Conservation (phyloP, 53 echinoderm and acorn worm genomes). For the Hippasteria phrygiana region DNA sequence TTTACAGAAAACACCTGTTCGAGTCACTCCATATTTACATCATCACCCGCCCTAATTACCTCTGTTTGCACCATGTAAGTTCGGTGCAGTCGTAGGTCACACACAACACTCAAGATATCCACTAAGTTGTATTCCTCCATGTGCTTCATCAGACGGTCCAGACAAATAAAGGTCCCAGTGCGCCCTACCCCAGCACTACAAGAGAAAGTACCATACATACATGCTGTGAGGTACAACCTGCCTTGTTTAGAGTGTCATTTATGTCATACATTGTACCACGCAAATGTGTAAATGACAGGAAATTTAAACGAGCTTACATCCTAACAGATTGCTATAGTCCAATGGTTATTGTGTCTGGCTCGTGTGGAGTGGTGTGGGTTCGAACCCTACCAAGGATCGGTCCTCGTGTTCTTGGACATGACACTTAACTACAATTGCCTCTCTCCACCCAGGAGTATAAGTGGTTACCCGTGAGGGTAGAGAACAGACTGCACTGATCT, state of each 20-base stretch:
- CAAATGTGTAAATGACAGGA: too few species aligned
- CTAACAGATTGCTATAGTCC: neutral
- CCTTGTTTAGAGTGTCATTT: too few species aligned
- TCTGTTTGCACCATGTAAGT: constrained; percentile 98
- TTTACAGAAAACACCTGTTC: too few species aligned
- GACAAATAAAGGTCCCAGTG: constrained; percentile 91
- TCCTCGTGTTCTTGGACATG: neutral
- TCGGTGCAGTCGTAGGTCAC: constrained; percentile 89
- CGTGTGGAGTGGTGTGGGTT: too few species aligned
- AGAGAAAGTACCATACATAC: too few species aligned
- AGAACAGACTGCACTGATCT: too few species aligned
- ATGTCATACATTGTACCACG: too few species aligned
- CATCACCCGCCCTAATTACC: constrained; percentile 64
- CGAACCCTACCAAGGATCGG: neutral
- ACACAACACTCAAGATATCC: constrained; percentile 81
- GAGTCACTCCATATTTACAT: too few species aligned
- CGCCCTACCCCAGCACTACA: constrained; percentile 94
- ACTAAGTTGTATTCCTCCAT: constrained; percentile 88
- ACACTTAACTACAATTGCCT: neutral
- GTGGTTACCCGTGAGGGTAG: neutral
- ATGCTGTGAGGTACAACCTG: too few species aligned
- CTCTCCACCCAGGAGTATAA: neutral
- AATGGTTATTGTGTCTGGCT: neutral
- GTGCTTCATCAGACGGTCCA: constrained; percentile 87
- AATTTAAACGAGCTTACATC: too few species aligned